phyloP scores from a whole-genome alignment of 2,888 invertebrate genomes.

The Chaetogeoica ovagalla region DNA sequence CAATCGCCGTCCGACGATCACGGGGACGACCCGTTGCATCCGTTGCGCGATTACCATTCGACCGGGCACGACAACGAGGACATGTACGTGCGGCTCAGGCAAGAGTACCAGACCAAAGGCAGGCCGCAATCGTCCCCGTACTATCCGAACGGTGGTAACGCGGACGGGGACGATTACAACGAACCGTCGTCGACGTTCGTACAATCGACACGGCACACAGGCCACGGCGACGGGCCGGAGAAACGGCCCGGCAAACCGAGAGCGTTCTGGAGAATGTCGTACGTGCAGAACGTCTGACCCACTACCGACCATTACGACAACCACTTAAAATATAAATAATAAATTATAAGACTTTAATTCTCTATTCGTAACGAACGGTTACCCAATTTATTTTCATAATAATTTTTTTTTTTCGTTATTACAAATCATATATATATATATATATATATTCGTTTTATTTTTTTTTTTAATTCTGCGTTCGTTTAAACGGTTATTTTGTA shows the following conservation, averaged over 20 bases:
- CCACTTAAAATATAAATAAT: background rate
- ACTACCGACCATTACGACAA: background rate
- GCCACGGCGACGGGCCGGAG: background rate
- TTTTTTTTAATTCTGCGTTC: background rate
- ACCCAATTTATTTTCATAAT: background rate
- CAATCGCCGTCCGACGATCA: background rate
- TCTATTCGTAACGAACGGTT: background rate
- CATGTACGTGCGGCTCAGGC: conserved; percentile 24
- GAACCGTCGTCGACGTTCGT: conserved; percentile 36
- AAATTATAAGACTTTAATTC: background rate
- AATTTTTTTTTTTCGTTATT: background rate
- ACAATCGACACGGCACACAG: background rate
- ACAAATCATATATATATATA: background rate
- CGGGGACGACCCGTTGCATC: background rate
- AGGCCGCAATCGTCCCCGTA: conserved; percentile 1
- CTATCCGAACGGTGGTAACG: background rate
- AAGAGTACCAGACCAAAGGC: conserved; percentile 5
- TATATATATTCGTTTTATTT: background rate
- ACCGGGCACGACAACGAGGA: conserved; percentile 38
- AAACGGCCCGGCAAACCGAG: background rate
- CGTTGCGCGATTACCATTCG: conserved; percentile 27
- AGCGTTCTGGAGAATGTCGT: conserved; percentile 48
- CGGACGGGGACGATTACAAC: background rate
- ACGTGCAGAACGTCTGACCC: background rate
- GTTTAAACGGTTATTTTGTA: background rate